Evolutionary conservation across 2,797 vertebrate genomes (phyloP).

Genomic region (Sternarchorhynchus goeldii): DNA sequence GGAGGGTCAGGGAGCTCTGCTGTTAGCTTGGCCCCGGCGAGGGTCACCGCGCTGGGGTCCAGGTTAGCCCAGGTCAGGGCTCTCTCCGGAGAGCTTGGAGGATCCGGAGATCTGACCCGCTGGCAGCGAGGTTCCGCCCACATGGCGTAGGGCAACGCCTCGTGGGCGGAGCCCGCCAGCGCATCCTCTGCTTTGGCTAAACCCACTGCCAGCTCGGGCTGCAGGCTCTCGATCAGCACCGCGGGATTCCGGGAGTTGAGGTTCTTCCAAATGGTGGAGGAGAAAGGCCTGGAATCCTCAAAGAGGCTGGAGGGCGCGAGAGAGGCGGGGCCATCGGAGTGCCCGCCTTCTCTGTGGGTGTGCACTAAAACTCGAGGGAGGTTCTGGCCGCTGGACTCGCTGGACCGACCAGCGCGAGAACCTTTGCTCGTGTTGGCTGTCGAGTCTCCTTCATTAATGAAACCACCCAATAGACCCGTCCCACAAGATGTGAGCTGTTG

Average conservation of each 20-base stretch:
- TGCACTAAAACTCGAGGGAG: background rate
- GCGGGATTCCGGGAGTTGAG: conserved; percentile 72
- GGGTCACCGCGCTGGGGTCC: conserved; percentile 68
- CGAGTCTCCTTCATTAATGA: background rate
- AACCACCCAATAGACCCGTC: background rate
- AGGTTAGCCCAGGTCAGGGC: conserved; percentile 76
- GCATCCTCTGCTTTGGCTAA: conserved; percentile 54
- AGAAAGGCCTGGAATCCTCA: conserved; percentile 65
- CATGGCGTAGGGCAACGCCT: conserved; percentile 73
- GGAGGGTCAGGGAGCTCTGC: background rate
- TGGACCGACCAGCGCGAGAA: background rate
- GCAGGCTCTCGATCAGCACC: conserved; percentile 74
- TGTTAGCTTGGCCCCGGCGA: conserved; percentile 6
- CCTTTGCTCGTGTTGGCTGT: background rate
- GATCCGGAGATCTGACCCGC: conserved; percentile 72
- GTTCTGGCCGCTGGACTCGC: conserved; percentile 1
- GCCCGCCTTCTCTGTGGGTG: conserved; percentile 8
- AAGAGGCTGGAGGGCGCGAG: conserved; percentile 57
- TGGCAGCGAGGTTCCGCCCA: conserved; percentile 76
- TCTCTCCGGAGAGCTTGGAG: conserved; percentile 62
- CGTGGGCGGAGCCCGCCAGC: conserved; percentile 54
- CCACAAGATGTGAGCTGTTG: conserved; percentile 4
- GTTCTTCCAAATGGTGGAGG: conserved; percentile 75
- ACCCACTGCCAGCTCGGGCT: conserved; percentile 69
- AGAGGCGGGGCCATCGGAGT: conserved; percentile 50